phyloP scores from a whole-genome alignment of 35 echinoderm and acorn worm genomes.

The Lytechinus variegatus region DNA sequence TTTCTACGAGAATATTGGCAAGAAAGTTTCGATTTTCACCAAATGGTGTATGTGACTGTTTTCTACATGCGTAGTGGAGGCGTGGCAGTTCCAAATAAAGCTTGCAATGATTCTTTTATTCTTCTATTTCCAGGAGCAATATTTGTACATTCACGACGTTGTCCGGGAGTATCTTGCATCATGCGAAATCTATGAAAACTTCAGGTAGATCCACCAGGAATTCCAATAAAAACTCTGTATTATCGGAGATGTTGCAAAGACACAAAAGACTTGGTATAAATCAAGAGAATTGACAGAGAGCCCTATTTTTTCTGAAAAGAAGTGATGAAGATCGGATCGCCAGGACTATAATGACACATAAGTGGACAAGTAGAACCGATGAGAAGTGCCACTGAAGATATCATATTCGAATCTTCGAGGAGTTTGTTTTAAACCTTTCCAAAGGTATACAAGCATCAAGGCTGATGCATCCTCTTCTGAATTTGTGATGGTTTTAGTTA shows the following conservation, averaged over 20 bases:
- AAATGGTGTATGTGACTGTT: too few species aligned
- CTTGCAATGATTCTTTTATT: neutral
- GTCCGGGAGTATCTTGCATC: constrained; percentile 37
- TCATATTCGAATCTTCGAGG: neutral
- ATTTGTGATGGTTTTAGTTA: neutral
- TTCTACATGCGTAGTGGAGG: too few species aligned
- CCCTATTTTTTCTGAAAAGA: neutral
- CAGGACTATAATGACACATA: neutral
- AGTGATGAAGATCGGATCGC: neutral
- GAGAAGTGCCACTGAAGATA: neutral
- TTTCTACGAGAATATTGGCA: too few species aligned
- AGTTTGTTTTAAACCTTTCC: neutral
- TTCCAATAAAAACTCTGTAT: neutral
- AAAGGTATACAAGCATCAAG: neutral
- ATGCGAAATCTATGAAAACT: constrained; percentile 53
- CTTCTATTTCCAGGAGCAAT: constrained; percentile 42
- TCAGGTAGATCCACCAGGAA: constrained; percentile 30
- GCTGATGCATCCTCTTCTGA: neutral
- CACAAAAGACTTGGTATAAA: neutral
- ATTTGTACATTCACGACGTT: constrained; percentile 43
- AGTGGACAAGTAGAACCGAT: neutral
- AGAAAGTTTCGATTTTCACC: too few species aligned
- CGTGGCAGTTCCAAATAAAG: neutral
- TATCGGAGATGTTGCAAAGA: neutral
- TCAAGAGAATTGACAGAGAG: neutral